Evolutionary conservation across 1,140 invertebrate species (phyloP).

Genomic region (Calosoma granatense): DNA sequence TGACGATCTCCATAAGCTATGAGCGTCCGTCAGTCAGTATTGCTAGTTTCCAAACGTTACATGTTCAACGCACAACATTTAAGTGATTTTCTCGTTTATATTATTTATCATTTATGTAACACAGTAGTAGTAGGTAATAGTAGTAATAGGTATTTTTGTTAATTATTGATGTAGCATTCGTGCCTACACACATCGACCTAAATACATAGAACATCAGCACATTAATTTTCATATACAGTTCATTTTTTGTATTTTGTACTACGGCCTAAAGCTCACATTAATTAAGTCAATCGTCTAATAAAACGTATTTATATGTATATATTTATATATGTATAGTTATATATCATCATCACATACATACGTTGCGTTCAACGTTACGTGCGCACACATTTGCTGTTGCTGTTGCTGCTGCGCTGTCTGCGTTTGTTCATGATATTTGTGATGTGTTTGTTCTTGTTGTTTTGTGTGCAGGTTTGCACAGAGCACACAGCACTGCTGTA

Average conservation of each 20-base stretch:
- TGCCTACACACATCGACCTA: constrained; percentile 7
- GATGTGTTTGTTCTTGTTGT: too few relatives aligned
- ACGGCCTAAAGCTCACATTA: constrained; percentile 5
- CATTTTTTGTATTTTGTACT: constrained; percentile 2
- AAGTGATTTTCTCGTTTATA: constrained; percentile 5
- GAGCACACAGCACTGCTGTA: too few relatives aligned
- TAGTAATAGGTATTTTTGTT: neutral
- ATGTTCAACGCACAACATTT: constrained; percentile 3
- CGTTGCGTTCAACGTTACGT: neutral
- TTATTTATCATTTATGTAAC: neutral
- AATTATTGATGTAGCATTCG: constrained; percentile 6
- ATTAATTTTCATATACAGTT: constrained; percentile 8
- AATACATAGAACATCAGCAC: constrained; percentile 9
- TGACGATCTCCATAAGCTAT: neutral
- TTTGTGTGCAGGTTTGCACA: too few relatives aligned
- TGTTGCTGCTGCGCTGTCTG: neutral
- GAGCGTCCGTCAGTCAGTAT: constrained; percentile 1
- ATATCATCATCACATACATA: constrained; percentile 8
- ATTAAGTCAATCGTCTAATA: constrained; percentile 7
- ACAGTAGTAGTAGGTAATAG: neutral
- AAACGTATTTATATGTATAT: constrained; percentile 7
- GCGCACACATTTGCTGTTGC: too few relatives aligned
- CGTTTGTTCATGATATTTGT: neutral
- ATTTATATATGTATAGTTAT: neutral
- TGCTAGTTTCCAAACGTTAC: constrained; percentile 4